These are phyloP conservation scores for Eupsilia transversa DNA, from an alignment of 2,888 invertebrate genomes.

Conservation along the genomic window DNA sequence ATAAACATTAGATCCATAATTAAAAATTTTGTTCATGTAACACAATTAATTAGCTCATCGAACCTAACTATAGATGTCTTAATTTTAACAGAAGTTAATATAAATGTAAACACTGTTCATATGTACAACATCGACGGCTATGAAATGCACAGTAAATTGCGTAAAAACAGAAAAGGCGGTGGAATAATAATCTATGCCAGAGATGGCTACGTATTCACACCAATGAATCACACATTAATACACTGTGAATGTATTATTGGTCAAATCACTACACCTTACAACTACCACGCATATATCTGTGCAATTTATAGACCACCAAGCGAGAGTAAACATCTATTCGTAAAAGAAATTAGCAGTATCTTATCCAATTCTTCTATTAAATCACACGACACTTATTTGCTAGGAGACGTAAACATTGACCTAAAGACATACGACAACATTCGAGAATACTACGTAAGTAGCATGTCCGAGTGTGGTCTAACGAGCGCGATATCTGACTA, in stretches of 20 bases:
- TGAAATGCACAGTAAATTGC: too few relatives aligned
- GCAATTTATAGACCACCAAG: conserved; percentile 5
- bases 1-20: not conserved
- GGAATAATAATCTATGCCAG: too few relatives aligned
- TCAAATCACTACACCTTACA: too few relatives aligned
- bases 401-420: conserved; percentile 4
- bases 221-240: too few relatives aligned
- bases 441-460: not conserved
- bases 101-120: not conserved
- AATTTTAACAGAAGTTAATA: not conserved
- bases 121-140: too few relatives aligned
- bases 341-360: not conserved
- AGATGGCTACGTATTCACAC: too few relatives aligned
- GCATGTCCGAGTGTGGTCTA: conserved; percentile 8
- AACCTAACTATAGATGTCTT: not conserved
- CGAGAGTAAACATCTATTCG: conserved; percentile 6
- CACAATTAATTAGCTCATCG: not conserved
- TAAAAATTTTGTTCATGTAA: not conserved
- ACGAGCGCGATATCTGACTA: not conserved
- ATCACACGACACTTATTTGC: not conserved
- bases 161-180: too few relatives aligned
- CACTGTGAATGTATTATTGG: too few relatives aligned
- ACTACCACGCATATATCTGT: not conserved
- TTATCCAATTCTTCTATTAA: not conserved
- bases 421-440: conserved; percentile 5